Evolutionary conservation across 2,888 invertebrate species (phyloP).

Genomic region (Dolichomitus sp.): DNA sequence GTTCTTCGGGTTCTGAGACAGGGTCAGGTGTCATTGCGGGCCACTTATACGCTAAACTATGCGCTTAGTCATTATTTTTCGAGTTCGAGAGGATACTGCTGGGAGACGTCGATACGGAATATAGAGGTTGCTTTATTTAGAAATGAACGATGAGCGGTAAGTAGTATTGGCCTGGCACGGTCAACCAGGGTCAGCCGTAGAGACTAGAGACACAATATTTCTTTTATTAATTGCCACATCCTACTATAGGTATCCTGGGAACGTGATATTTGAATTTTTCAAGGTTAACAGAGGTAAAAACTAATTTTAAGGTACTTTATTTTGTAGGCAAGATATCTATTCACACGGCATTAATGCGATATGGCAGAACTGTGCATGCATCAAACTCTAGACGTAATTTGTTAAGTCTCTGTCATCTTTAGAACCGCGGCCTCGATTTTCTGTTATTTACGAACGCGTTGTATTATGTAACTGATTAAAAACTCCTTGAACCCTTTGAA

Average conservation of each 20-base stretch:
- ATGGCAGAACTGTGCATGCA: no score
- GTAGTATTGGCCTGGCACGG: background rate
- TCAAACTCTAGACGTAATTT: no score
- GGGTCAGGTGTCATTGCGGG: constrained; percentile 50
- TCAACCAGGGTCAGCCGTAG: background rate
- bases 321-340: no score
- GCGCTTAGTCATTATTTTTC: constrained; percentile 47
- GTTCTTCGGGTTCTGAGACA: constrained; percentile 17
- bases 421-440: no score
- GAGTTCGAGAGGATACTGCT: constrained; percentile 13
- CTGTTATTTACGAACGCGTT: no score
- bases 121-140: constrained; percentile 32
- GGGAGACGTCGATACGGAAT: constrained; percentile 4
- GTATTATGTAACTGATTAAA: no score
- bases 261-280: background rate
- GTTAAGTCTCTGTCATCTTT: no score
- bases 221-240: background rate
- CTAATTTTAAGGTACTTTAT: no score
- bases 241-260: background rate
- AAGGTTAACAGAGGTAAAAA: no score
- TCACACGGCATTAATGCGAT: no score
- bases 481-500: no score
- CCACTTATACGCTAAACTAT: constrained; percentile 8
- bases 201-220: constrained; percentile 10
- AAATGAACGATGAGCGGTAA: background rate